Evolutionary conservation across 1,140 invertebrate genomes (phyloP).

Genomic region (Drosophila eugracilis): DNA sequence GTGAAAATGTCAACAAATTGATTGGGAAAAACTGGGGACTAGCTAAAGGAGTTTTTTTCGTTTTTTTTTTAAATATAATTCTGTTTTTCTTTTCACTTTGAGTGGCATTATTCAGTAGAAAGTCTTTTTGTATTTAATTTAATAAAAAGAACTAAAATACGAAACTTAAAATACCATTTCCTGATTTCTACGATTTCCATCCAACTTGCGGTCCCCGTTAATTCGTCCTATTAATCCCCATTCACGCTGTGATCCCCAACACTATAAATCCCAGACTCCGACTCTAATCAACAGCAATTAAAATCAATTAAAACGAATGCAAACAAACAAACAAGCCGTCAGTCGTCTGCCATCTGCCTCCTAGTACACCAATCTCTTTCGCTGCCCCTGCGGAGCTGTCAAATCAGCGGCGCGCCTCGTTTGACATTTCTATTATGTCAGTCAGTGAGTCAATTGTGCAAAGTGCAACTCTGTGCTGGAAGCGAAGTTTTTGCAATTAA

Average conservation of each 20-base stretch:
- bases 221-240: background rate
- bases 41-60: background rate
- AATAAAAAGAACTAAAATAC: too few relatives aligned
- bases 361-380: conserved; percentile 8
- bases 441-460: conserved; percentile 67
- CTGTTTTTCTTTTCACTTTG: too few relatives aligned
- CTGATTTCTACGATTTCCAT: background rate
- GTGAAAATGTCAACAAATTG: conserved; percentile 67
- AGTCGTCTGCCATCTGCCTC: background rate
- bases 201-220: background rate
- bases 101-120: too few relatives aligned
- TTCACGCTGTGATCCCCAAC: background rate
- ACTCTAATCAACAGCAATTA: conserved; percentile 75
- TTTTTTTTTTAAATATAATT: background rate
- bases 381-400: conserved; percentile 37
- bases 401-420: conserved; percentile 67
- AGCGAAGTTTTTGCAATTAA: conserved; percentile 48
- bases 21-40: conserved; percentile 11
- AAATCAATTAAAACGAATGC: conserved; percentile 77
- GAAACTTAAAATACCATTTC: background rate
- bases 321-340: conserved; percentile 58
- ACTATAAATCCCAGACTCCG: conserved; percentile 31
- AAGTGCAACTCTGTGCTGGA: conserved; percentile 27
- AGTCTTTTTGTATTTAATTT: too few relatives aligned
- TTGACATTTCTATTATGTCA: conserved; percentile 83